Conservation (phyloP, 2,888 invertebrate genomes). For the Drosophila aldrichi region DNA sequence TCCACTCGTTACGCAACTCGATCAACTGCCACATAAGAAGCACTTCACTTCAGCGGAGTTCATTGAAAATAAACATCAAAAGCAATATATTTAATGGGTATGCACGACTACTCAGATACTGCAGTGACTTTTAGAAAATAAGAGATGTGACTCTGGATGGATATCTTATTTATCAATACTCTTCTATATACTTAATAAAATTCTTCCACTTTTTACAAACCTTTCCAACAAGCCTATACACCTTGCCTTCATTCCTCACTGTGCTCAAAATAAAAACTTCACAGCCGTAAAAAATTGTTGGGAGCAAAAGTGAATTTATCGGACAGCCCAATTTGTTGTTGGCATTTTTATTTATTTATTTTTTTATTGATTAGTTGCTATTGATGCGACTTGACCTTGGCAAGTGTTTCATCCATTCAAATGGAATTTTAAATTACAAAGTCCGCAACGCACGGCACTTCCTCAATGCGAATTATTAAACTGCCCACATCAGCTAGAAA, state of each 20-base stretch:
- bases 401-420: conserved; percentile 41
- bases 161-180: too few relatives aligned
- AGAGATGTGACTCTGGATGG: too few relatives aligned
- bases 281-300: conserved; percentile 13
- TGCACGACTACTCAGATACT: too few relatives aligned
- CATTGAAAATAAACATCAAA: conserved; percentile 30
- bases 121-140: too few relatives aligned
- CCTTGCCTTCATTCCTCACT: background rate
- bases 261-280: background rate
- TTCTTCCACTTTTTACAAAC: background rate
- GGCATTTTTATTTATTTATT: conserved; percentile 4
- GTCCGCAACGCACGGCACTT: conserved; percentile 42
- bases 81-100: background rate
- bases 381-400: conserved; percentile 67
- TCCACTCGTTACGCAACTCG: conserved; percentile 56
- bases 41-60: conserved; percentile 40
- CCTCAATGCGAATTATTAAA: conserved; percentile 53
- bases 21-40: conserved; percentile 56
- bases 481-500: conserved; percentile 55
- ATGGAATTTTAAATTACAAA: conserved; percentile 58
- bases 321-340: conserved; percentile 26
- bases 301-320: conserved; percentile 16
- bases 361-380: conserved; percentile 68
- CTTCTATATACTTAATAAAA: background rate
- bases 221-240: background rate